These are phyloP conservation scores for Coendou prehensilis DNA, from an alignment of 2,797 vertebrate species.

Conservation along the genomic window DNA sequence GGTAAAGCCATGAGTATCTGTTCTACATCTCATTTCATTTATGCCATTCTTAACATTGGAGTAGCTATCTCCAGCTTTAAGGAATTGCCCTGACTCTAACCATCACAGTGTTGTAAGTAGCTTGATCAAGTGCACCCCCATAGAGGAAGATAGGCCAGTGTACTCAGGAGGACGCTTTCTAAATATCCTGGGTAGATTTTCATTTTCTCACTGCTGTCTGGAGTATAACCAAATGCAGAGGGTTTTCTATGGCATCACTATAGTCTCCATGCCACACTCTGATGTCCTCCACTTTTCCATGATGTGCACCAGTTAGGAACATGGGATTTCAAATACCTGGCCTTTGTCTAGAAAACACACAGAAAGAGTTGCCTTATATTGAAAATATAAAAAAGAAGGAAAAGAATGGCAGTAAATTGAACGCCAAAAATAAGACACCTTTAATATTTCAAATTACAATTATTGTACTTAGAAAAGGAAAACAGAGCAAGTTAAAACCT, in stretches of 20 bases:
- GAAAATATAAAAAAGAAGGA: neutral
- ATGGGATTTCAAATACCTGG: neutral
- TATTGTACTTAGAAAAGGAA: neutral
- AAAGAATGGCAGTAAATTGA: neutral
- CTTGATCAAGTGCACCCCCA: neutral
- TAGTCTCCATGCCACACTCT: neutral
- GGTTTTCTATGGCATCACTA: neutral
- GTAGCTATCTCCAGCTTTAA: rapidly evolving
- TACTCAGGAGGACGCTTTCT: neutral
- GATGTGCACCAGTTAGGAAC: neutral
- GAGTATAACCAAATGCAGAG: rapidly evolving
- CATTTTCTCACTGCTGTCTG: neutral
- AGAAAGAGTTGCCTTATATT: neutral
- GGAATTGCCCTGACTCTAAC: neutral
- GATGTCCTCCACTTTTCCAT: neutral
- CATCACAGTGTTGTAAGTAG: neutral
- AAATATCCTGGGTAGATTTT: neutral
- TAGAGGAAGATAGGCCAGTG: neutral
- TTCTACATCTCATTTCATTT: neutral
- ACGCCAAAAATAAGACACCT: neutral
- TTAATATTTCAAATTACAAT: neutral
- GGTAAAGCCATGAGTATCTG: neutral
- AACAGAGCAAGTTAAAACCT: conserved; percentile 4
- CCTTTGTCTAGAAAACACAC: neutral
- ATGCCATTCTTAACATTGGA: neutral